These are phyloP conservation scores for Kryphioiulus occultus DNA, from an alignment of 2,888 invertebrate genomes.

Conservation along the genomic window DNA sequence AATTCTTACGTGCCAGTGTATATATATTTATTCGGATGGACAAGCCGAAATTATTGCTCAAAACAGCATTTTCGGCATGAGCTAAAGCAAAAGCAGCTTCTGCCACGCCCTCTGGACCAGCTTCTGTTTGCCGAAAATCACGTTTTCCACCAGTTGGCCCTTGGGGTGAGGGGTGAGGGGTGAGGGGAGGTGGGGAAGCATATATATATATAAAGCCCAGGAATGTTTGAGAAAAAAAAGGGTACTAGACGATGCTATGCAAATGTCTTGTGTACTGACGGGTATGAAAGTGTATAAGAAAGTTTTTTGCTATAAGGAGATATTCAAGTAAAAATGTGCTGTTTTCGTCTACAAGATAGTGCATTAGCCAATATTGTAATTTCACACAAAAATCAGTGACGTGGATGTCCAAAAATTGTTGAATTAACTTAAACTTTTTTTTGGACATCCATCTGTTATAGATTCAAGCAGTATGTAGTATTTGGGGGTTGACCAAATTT, in stretches of 20 bases:
- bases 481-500: too few relatives aligned
- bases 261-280: background rate
- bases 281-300: background rate
- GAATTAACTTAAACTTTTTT: too few relatives aligned
- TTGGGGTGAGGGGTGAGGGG: background rate
- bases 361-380: too few relatives aligned
- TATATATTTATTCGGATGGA: constrained; percentile 2
- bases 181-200: background rate
- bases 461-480: too few relatives aligned
- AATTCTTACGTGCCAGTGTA: background rate
- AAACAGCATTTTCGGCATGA: constrained; percentile 17
- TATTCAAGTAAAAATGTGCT: background rate
- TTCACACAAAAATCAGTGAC: too few relatives aligned
- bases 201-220: background rate
- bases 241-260: background rate
- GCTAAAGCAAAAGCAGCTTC: background rate
- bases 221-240: background rate
- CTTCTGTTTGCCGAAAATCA: constrained; percentile 9
- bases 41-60: background rate
- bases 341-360: too few relatives aligned
- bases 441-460: too few relatives aligned
- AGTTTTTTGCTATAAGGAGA: background rate
- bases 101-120: background rate
- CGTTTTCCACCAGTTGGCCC: background rate
- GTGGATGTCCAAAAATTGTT: too few relatives aligned